Evolutionary conservation across 2,888 invertebrate species (phyloP), one percentile per base, ranked within the genome.

Genomic region (Eretmocerus hayati): DNA sequence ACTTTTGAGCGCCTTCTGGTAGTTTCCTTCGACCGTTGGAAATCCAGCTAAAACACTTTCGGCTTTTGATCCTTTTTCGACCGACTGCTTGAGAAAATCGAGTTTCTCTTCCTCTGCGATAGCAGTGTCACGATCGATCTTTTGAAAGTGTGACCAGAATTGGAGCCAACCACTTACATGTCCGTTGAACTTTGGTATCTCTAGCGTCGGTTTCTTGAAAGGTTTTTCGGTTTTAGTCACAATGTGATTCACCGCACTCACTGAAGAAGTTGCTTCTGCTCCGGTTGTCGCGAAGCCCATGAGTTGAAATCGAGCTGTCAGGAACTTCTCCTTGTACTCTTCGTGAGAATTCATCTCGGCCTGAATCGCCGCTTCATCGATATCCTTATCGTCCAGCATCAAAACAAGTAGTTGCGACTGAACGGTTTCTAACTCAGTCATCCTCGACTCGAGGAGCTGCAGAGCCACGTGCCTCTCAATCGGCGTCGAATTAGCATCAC

Each of bases 121-220:
- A 1, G 47, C 33, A 16, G 30, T 38, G 33, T 60, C 58, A 19
- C 59, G 56, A 32, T 63, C 48, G 5, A 61, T 58, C 43, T 60
- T 60, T 18, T 44, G 20, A 43, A 59, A 62, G 30, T 59, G 60
- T 2, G 55, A 54, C 60, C 61, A 63, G 46, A 62, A 64, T 5
- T 52, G 45, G 3, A 62, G 46, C 61, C 59, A 62, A 2, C 57
- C 50, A 23, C 46, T 48, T 4, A 58, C 38, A n/a, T 52, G 46
- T n/a, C 60, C 60, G 38, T 44, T 49, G 43, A 59, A 63, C 48
- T 59, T 59, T 3, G 41, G 45, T 6, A 62, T 46, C 41, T 63
- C 52, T 9, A 59, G 35, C 6, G 50, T 53, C 4, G 60, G 56
- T 15, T 55, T 41, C 20, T 57, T 53, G 21, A 48, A 53, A 15